Conservation (phyloP, 1,140 invertebrate genomes). For the Drosophila sturtevanti region DNA sequence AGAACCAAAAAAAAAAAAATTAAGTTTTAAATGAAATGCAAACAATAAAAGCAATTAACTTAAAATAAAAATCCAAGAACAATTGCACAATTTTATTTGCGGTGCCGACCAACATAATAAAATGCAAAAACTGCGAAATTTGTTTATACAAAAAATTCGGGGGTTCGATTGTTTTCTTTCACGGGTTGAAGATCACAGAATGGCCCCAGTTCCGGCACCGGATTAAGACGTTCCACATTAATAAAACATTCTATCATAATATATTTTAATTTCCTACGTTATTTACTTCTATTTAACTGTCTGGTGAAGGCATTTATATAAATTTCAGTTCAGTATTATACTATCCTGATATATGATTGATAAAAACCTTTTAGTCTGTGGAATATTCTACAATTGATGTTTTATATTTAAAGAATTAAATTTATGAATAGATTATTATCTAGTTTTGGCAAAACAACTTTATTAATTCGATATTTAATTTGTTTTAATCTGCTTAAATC, state of each 20-base stretch:
- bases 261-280: no score
- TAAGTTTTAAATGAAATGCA: no score
- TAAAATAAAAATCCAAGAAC: slow-evolving; percentile 50
- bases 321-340: no score
- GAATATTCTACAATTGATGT: no score
- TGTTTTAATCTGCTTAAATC: not conserved
- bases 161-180: slow-evolving; percentile 75
- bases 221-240: not conserved
- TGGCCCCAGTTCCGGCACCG: not conserved
- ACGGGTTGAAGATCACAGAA: slow-evolving; percentile 24
- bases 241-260: not conserved
- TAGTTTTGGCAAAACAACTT: not conserved
- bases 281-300: no score
- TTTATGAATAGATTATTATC: no score
- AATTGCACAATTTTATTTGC: slow-evolving; percentile 67
- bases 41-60: slow-evolving; percentile 60
- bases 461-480: not conserved
- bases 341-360: no score
- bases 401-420: no score
- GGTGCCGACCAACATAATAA: slow-evolving; percentile 47
- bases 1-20: slow-evolving; percentile 15
- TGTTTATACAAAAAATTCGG: slow-evolving; percentile 58
- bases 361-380: no score
- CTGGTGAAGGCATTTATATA: no score
- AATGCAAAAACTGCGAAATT: slow-evolving; percentile 44